Evolutionary conservation across 2,113 vertebrate species (phyloP).

Genomic region (Daubentonia madagascariensis): DNA sequence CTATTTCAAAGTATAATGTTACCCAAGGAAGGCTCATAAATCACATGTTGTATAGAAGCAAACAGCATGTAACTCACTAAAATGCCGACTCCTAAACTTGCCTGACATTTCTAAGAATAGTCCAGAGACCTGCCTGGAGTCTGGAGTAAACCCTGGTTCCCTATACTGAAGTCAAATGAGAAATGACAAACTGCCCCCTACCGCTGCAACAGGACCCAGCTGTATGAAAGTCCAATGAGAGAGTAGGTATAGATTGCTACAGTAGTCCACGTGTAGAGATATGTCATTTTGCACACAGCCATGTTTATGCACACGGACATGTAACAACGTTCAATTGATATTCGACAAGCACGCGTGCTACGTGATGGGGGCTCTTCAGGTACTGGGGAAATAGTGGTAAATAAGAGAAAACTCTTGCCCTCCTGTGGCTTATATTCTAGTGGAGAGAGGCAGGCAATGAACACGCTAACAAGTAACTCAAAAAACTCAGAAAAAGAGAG

Average conservation of each 20-base stretch:
- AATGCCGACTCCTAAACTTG: background rate
- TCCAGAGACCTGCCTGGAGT: background rate
- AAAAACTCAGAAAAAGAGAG: background rate
- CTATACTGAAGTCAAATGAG: background rate
- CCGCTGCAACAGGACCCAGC: background rate
- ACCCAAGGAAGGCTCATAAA: slow-evolving; percentile 39
- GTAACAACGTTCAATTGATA: background rate
- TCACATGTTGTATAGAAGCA: background rate
- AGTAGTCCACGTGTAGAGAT: background rate
- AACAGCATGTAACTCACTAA: background rate
- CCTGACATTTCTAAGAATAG: background rate
- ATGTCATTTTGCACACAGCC: background rate
- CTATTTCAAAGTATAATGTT: slow-evolving; percentile 33
- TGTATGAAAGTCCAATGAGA: background rate
- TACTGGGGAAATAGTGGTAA: background rate
- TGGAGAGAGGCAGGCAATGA: background rate
- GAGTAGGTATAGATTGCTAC: background rate
- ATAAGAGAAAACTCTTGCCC: background rate
- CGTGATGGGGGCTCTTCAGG: background rate
- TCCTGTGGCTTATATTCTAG: background rate
- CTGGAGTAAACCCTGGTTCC: background rate
- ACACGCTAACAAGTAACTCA: background rate
- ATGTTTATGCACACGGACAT: background rate
- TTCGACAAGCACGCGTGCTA: background rate
- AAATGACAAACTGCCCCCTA: background rate